Conservation (phyloP, 2,888 invertebrate species). For the Tipula helvola region DNA sequence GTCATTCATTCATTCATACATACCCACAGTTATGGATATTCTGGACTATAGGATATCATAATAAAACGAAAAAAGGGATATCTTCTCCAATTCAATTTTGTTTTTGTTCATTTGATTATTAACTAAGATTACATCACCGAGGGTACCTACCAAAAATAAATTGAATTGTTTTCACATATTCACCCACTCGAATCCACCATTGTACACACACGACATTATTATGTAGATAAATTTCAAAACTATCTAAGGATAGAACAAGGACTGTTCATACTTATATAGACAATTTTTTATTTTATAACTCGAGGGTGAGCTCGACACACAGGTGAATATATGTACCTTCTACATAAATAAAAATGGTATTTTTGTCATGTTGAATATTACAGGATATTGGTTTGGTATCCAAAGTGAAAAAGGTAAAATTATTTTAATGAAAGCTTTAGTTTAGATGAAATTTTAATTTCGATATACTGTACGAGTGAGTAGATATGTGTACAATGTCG, state of each 20-base stretch:
- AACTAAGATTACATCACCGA: not conserved
- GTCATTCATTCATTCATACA: not conserved
- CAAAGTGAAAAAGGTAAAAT: not conserved
- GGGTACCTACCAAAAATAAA: not conserved
- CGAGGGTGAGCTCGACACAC: not conserved
- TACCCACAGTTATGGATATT: not conserved
- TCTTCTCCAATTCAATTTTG: not conserved
- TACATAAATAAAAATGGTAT: not conserved
- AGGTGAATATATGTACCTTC: not conserved
- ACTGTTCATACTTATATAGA: not conserved
- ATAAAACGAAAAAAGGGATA: not conserved
- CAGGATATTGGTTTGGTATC: not conserved
- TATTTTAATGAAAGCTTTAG: not conserved
- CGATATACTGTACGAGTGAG: not conserved
- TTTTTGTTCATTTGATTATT: not conserved
- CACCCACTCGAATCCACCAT: not conserved
- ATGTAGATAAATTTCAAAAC: not conserved
- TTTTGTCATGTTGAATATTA: not conserved
- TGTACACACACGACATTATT: not conserved
- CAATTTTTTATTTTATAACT: not conserved
- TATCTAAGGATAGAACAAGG: not conserved
- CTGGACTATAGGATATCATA: not conserved
- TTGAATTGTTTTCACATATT: not conserved
- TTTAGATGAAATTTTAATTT: not conserved
- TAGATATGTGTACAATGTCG: not conserved